Conservation (phyloP, 2,113 vertebrate species). For the Indicator indicator region DNA sequence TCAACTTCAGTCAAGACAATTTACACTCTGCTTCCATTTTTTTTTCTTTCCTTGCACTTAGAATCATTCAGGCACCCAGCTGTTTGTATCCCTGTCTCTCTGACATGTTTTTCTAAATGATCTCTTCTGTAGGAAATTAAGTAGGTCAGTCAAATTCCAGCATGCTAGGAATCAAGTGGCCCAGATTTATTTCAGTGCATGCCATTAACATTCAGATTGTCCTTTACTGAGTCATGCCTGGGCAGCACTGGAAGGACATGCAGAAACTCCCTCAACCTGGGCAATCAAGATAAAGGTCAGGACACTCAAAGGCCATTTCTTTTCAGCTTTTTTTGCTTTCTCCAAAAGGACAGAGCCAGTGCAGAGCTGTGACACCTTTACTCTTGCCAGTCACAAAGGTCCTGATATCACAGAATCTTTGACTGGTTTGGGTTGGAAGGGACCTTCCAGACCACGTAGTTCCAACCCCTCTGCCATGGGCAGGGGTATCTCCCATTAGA, state of each 20-base stretch:
- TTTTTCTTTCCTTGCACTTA: not conserved
- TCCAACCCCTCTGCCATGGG: too few species aligned
- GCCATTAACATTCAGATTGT: not conserved
- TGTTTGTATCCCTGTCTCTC: not conserved
- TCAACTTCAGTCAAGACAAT: not conserved
- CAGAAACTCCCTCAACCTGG: conserved; percentile 6
- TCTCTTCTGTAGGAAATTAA: conserved; percentile 11
- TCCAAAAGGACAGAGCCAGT: not conserved
- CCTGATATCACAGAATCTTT: too few species aligned
- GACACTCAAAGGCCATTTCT: not conserved
- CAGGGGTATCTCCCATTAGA: too few species aligned
- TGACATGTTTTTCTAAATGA: conserved; percentile 11
- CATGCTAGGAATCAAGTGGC: not conserved
- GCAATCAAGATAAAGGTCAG: not conserved
- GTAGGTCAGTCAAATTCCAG: conserved; percentile 46
- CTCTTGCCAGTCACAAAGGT: not conserved
- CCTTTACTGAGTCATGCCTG: conserved; percentile 9
- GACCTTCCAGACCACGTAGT: too few species aligned
- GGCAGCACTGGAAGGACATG: not conserved
- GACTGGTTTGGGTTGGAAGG: too few species aligned
- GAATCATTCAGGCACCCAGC: not conserved
- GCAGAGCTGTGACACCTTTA: not conserved
- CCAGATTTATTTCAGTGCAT: conserved; percentile 21
- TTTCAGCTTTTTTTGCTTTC: not conserved
- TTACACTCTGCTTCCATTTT: not conserved